phyloP scores from a whole-genome alignment of 2,113 vertebrate species.

The Hypocryptadius cinnamomeus region DNA sequence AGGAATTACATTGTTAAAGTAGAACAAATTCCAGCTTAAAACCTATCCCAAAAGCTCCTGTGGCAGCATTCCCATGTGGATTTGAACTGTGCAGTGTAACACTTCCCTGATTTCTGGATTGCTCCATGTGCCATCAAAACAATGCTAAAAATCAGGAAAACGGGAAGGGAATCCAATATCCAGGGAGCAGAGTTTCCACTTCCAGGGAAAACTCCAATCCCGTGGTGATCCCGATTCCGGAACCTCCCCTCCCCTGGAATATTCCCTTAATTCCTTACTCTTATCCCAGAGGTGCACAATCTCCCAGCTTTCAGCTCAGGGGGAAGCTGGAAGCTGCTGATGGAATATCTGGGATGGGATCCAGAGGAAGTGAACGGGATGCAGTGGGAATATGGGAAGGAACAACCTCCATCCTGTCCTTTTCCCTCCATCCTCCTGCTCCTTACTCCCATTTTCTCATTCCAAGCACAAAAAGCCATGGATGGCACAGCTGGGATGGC shows the following conservation, averaged over 20 bases:
- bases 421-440: neutral
- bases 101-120: neutral
- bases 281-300: neutral
- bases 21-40: neutral
- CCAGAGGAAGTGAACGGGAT: neutral
- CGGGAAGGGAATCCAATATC: neutral
- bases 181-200: neutral
- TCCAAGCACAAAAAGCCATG: neutral
- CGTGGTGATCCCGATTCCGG: neutral
- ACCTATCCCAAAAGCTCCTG: neutral
- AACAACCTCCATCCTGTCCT: neutral
- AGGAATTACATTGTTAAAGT: no score
- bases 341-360: neutral
- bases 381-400: neutral
- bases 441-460: neutral
- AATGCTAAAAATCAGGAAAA: neutral
- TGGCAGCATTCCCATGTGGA: rapidly evolving
- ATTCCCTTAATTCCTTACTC: neutral
- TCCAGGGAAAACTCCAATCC: neutral
- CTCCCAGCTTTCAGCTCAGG: neutral
- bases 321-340: neutral
- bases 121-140: neutral
- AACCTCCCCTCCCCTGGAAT: neutral
- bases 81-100: neutral
- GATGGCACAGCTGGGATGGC: neutral